Percentiles rank a stretch among this genome's conserved stretches.
These are phyloP conservation scores for Callyntrura sp. DNA, from an alignment of 2,888 invertebrate species.

Conservation along the genomic window DNA sequence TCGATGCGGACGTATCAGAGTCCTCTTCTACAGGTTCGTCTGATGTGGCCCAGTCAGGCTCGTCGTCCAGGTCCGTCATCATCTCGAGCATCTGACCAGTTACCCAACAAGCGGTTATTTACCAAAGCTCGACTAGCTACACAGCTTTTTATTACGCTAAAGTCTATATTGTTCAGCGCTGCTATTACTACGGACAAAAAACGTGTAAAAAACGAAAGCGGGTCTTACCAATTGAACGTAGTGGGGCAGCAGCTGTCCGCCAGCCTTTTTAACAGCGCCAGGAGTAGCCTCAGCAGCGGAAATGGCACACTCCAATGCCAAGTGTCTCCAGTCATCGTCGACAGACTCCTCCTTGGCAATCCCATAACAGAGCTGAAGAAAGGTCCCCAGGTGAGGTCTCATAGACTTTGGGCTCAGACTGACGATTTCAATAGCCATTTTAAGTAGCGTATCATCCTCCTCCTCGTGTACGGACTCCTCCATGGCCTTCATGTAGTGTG, in stretches of 20 bases:
- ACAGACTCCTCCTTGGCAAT: slow-evolving; percentile 78
- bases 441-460: slow-evolving; percentile 96
- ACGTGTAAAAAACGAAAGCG: no score
- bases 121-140: no score
- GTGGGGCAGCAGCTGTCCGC: slow-evolving; percentile 91
- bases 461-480: slow-evolving; percentile 84
- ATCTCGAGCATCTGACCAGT: slow-evolving; percentile 95
- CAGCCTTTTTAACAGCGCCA: slow-evolving; percentile 97
- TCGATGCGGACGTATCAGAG: slow-evolving; percentile 92
- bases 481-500: slow-evolving; percentile 85
- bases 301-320: slow-evolving; percentile 87
- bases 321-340: slow-evolving; percentile 81
- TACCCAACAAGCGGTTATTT: no score
- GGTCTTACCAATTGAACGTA: slow-evolving; percentile 84
- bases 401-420: slow-evolving; percentile 97
- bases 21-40: slow-evolving; percentile 97
- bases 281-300: slow-evolving; percentile 97
- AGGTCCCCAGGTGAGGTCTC: slow-evolving; percentile 93
- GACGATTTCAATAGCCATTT: slow-evolving; percentile 97
- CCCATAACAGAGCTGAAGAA: slow-evolving; percentile 93
- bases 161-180: no score
- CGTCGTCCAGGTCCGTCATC: slow-evolving; percentile 97
- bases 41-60: slow-evolving; percentile 89
- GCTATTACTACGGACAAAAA: no score
- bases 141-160: no score